Evolutionary conservation across 2,797 vertebrate species (phyloP), one percentile per base, ranked within the genome.

Genomic region (Malacoctenus gilli): DNA sequence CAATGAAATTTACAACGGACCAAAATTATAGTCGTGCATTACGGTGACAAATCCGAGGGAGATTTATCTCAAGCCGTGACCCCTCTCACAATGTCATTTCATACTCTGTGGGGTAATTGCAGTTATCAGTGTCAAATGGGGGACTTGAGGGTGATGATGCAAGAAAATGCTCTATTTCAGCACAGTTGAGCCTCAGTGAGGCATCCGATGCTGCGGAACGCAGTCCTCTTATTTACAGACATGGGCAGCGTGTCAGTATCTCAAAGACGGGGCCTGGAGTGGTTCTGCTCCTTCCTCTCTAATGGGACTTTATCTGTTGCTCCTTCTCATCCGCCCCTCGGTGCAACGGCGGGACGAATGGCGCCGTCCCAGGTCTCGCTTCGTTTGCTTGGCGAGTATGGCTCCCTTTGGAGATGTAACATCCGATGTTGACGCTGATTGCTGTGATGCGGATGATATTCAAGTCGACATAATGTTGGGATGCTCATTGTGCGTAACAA

Each of bases 231-330:
- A 15, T n/a, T 46, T 34, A 25, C 12, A 35, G 32, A 23, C 8
- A 19, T 13, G 14, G 42, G 8, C 18, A 30, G 22, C 5, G 39
- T 43, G 25, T 40, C 8, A 30, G 10, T 30, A 46, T 31, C 39
- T 62, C 46, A 46, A 28, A 46, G 44, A 44, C 20, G 51, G n/a
- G n/a, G 13, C 25, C 20, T 19, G 36, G 39, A 32, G 22, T 42
- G 38, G 0, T 2, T 51, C 39, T 53, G 13, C 18, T 36, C 14
- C 31, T 36, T 2, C 16, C 20, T 28, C 30, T 39, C 3, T 21
- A 35, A 40, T 36, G 22, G 19, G 23, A 18, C 32, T 32, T 18
- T 20, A 16, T 23, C 31, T 42, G 52, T 50, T 56, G 44, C 23
- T 34, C 25, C 16, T 20, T 8, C 35, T 59, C 31, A 36, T 49